Percentiles rank a stretch among this genome's conserved stretches.
Conservation (phyloP, 2,888 invertebrate species). For the Eurytoma adleriae region DNA sequence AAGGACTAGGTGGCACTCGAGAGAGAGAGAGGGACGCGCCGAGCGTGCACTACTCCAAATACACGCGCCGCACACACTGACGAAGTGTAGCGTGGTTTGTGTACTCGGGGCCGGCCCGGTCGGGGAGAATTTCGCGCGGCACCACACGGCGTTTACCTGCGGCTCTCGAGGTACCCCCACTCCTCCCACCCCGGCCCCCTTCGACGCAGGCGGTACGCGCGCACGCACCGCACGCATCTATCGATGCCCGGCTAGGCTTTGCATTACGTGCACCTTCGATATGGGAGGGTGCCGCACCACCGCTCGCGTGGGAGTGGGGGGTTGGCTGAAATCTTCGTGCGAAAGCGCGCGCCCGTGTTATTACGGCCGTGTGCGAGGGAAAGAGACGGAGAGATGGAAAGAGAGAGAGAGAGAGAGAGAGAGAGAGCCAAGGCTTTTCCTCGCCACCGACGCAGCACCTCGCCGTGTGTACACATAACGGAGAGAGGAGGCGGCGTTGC, state of each 20-base stretch:
- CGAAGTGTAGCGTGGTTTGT: no score
- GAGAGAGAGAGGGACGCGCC: not conserved
- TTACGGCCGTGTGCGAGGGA: no score
- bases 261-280: no score
- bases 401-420: constrained; percentile 2
- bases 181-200: constrained; percentile 1
- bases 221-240: not conserved
- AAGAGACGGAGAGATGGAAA: not conserved
- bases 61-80: not conserved
- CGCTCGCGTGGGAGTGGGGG: no score
- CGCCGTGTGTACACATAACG: not conserved
- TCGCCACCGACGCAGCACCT: no score
- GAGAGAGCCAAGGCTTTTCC: not conserved
- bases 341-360: no score
- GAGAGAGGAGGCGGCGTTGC: constrained; percentile 34
- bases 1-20: no score
- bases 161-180: not conserved
- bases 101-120: not conserved
- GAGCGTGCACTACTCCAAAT: not conserved
- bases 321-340: no score
- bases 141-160: constrained; percentile 27
- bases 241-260: no score
- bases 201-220: not conserved
- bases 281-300: no score
- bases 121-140: constrained; percentile 33